Evolutionary conservation across 2,797 vertebrate species (phyloP), one percentile per base, ranked within the genome.

Genomic region (Paramormyrops hopkinsi): DNA sequence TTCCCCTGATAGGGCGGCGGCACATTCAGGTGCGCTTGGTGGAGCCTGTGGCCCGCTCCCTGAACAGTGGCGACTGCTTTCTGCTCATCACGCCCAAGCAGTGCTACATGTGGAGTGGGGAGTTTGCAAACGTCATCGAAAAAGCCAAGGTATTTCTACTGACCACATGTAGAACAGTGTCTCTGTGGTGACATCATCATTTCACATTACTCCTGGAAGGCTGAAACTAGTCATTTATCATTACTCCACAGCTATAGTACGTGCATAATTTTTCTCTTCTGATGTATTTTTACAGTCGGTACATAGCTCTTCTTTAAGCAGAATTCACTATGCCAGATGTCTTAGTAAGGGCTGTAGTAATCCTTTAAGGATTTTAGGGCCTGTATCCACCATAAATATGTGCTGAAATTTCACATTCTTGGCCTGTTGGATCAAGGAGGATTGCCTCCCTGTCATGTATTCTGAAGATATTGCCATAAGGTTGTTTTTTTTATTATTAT

Each of bases 21-120:
- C 96, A 97, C 0, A 90, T 97, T 48, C 96, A 97, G 92, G 96
- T 96, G 88, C 96, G 96, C 14, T 85, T 97, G 91, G 92, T 96
- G 94, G 96, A 97, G 90, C 96, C 96, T 5, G 93, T 91, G 0
- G 92, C 95, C 14, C 51, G 0, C 37, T 97, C 96, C 12, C 93
- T 97, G 0, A 97, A 97, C 94, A 97, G 96, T 0, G 96, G 96
- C 0, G 96, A 97, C 94, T 97, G 96, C 90, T 97, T 96, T 92
- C 94, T 97, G 1, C 94, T 97, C 79, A 94, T 97, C 69, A 96
- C 96, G 0, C 94, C 96, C 17, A 95, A 96, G 89, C 94, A 96
- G 84, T 97, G 96, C 93, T 96, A 94, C 88, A 93, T 96, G 92
- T 97, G 96, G 96, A 96, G 93, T 0, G 96, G 96, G 44, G 96